phyloP scores from a whole-genome alignment of 2,113 vertebrate species.

The Chaetorhynchus papuensis region DNA sequence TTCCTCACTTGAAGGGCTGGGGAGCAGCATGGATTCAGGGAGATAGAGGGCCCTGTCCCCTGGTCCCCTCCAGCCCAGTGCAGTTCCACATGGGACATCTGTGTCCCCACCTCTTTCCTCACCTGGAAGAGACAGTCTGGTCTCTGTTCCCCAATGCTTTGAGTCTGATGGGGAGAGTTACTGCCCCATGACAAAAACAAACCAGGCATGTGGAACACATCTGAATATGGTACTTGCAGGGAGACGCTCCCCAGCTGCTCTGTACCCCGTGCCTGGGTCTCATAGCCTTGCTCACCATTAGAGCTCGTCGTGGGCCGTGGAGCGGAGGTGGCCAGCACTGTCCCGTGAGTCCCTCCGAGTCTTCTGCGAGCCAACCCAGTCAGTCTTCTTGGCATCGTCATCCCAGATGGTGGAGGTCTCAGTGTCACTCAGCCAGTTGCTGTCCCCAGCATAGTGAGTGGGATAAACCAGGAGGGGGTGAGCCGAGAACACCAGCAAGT shows the following conservation, averaged over 20 bases:
- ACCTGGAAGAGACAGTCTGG: neutral
- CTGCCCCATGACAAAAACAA: neutral
- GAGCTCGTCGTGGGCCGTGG: conserved; percentile 77
- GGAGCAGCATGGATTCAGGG: neutral
- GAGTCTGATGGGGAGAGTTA: neutral
- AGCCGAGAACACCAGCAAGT: conserved; percentile 84
- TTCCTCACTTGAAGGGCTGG: neutral
- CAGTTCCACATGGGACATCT: neutral
- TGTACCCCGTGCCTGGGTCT: fast-evolving
- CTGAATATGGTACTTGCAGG: fast-evolving
- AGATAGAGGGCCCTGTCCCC: neutral
- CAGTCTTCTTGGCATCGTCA: conserved; percentile 80
- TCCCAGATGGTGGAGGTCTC: conserved; percentile 97
- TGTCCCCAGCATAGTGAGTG: conserved; percentile 89
- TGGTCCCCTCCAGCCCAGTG: neutral
- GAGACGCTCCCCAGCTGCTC: neutral
- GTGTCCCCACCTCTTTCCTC: neutral
- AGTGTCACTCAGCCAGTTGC: conserved; percentile 91
- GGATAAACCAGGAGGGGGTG: conserved; percentile 88
- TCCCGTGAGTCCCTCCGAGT: conserved; percentile 76
- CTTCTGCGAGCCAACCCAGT: conserved; percentile 91
- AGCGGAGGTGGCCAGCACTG: conserved; percentile 42
- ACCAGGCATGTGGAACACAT: neutral
- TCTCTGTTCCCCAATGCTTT: neutral
- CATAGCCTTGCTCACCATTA: conserved; percentile 50